These are phyloP conservation scores for Morpho achilles DNA, from an alignment of 2,888 invertebrate species.

Conservation along the genomic window DNA sequence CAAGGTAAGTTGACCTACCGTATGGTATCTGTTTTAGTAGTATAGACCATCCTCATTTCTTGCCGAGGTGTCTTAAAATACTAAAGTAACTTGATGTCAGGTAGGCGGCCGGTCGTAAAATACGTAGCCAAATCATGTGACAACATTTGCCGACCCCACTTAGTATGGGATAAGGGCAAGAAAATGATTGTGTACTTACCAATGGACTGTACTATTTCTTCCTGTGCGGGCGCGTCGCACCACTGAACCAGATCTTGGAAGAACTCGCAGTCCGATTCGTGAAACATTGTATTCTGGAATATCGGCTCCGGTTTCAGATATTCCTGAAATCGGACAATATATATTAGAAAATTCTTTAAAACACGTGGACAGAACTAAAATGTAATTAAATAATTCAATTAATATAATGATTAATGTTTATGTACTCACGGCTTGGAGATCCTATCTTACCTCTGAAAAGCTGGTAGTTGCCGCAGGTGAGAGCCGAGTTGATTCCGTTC, in stretches of 20 bases:
- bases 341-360: constrained; percentile 41
- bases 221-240: constrained; percentile 77
- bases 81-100: too few relatives aligned
- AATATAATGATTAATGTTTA: constrained; percentile 36
- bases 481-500: constrained; percentile 41
- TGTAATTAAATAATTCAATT: constrained; percentile 35
- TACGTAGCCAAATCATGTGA: too few relatives aligned
- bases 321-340: constrained; percentile 56
- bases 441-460: constrained; percentile 68
- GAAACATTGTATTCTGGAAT: constrained; percentile 66
- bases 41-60: too few relatives aligned
- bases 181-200: constrained; percentile 42
- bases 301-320: constrained; percentile 67
- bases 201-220: constrained; percentile 70
- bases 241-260: constrained; percentile 84
- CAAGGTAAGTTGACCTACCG: too few relatives aligned
- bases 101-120: too few relatives aligned
- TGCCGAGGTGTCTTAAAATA: too few relatives aligned
- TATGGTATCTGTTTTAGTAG: too few relatives aligned
- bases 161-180: background rate
- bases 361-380: constrained; percentile 21
- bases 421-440: constrained; percentile 59
- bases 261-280: constrained; percentile 81
- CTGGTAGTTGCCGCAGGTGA: constrained; percentile 52
- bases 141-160: too few relatives aligned